Base-by-base conservation (phyloP, 2,113 vertebrate species). In the Chaetodon trifascialis region DNA sequence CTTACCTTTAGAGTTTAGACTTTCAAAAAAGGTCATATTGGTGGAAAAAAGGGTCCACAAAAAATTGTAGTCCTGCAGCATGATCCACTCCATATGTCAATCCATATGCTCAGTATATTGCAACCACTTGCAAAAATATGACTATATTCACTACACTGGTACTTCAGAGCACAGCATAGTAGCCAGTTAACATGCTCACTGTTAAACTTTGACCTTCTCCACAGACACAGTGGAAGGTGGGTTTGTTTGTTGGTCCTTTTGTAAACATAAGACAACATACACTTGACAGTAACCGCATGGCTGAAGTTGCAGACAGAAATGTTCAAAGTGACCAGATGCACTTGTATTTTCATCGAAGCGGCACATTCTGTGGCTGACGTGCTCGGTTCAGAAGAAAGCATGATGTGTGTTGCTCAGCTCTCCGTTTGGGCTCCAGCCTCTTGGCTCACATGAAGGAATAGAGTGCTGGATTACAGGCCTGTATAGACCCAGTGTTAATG, bases 401-500 rank as follows among this genome's bases (percentile, higher is more conserved):
- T 79, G 44, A 34, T 47, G 70, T 63, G 42, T 69, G 79, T 68
- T 75, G 74, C 65, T 52, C 3, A 58, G 70, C 58, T 82, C 52
- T 83, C 52, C 67, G 38, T 73, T 66, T 44, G 78, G 5, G 34
- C 80, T 81, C 54, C 25, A 76, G 78, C 46, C 76, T 76, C 68
- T 76, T 73, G 81, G 83, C 86, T 91, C 78, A 67, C 81, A 91
- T 89, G 79, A 88, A 79, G 62, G 71, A 68, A 66, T 55, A 44
- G 30, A 79, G 75, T n/a, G 77, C 73, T 73, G 91, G 89, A 92
- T 91, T 88, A 89, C 86, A 85, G 84, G 89, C 67, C 82, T 72
- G 64, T 79, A 73, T 76, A 79, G 84, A 55, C 47, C 70, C 3
- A 59, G 91, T 92, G 93, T 94, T 93, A 94, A 94, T 91, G 92